Evolutionary conservation across 2,113 vertebrate species (phyloP), one percentile per base, ranked within the genome.

Genomic region (Smithornis capensis): DNA sequence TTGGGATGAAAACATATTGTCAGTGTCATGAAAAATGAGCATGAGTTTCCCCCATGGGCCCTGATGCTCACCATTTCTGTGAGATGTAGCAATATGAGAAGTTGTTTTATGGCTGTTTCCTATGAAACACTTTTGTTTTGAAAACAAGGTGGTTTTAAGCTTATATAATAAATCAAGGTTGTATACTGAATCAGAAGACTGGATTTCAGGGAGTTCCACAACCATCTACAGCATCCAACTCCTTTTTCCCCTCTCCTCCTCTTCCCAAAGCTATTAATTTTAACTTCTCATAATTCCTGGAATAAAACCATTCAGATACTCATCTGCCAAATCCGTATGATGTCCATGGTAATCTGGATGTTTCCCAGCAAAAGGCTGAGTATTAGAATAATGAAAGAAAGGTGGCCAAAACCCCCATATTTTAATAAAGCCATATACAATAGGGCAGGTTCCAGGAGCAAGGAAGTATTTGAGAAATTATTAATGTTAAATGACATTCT

Each of bases 1-100:
- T 37, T 86, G 60, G 45, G 64, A 74, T 63, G n/a, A 87, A 89
- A 92, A 88, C 50, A 78, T 60, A 81, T 35, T 35, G 40, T 56
- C 55, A 69, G 18, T 55, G 44, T n/a, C 52, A 75, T 71, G 83
- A 95, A 89, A 94, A 96, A 94, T 49, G n/a, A 92, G 44, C 75
- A 92, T 90, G 57, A 42, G 25, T 64, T 85, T 62, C 7, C 25
- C 87, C 87, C 42, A 59, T 4, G 27, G 50, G 49, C 23, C 49
- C 78, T 85, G 57, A 76, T 71, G 60, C n/a, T 81, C 65, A 91
- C 65, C n/a, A 57, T 76, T 77, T 87, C 64, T 94, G 38, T n/a
- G 71, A 89, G 90, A 89, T 28, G 64, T n/a, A 75, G 77, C 70
- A 90, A 45, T 33, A 82, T 1, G 2, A 84, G 59, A 38, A 93